phyloP scores from a whole-genome alignment of 2,888 invertebrate species.

The Aphodius sticticus region DNA sequence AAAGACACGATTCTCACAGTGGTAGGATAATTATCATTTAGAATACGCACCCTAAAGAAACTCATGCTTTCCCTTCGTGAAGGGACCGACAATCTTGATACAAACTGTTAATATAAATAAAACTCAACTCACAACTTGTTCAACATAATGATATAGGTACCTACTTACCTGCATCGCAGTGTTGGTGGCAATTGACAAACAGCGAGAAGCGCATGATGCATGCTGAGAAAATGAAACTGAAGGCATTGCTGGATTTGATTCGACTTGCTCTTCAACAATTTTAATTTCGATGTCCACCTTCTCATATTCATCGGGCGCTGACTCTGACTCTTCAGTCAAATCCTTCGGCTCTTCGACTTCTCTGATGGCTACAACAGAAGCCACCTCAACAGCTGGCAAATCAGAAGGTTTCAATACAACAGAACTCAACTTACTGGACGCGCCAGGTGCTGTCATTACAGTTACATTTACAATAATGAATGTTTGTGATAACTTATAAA shows the following conservation, averaged over 20 bases:
- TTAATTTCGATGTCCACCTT: neutral
- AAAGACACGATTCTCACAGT: neutral
- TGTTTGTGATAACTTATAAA: neutral
- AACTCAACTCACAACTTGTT: too few species aligned
- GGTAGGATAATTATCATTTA: slow-evolving; percentile 5
- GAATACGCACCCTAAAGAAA: slow-evolving; percentile 30
- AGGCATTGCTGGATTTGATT: neutral
- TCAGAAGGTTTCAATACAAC: slow-evolving; percentile 67
- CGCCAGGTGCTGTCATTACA: slow-evolving; percentile 68
- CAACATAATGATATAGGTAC: too few species aligned
- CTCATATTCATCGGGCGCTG: neutral
- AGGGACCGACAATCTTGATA: slow-evolving; percentile 28
- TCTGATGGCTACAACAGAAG: neutral
- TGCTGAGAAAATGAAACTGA: neutral
- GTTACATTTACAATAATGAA: slow-evolving; percentile 55
- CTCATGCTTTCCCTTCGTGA: slow-evolving; percentile 31
- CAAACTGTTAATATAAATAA: slow-evolving; percentile 16
- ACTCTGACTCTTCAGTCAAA: neutral
- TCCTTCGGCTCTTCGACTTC: neutral
- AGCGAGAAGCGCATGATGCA: neutral
- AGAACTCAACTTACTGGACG: slow-evolving; percentile 78
- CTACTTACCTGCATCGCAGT: neutral
- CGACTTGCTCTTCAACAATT: neutral
- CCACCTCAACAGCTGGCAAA: neutral
- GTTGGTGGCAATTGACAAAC: neutral